Evolutionary conservation across 2,888 invertebrate species (phyloP).

Genomic region (Andricus curvator): DNA sequence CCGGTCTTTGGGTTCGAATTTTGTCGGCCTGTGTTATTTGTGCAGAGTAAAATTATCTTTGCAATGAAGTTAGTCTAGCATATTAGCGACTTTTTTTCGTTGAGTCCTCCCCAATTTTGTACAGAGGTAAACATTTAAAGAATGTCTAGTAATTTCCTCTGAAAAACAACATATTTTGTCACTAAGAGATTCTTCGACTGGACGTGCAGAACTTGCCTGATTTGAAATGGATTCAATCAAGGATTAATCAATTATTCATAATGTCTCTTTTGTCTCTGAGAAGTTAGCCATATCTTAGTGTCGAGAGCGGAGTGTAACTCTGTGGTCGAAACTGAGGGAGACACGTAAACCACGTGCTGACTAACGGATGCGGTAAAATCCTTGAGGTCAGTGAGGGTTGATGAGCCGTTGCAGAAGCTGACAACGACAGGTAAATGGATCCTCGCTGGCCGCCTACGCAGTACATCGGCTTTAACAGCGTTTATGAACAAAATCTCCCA

Average conservation of each 20-base stretch:
- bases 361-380: slow-evolving; percentile 28
- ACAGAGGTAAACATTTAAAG: too few species aligned
- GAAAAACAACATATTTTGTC: too few species aligned
- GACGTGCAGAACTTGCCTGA: too few species aligned
- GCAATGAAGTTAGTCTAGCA: too few species aligned
- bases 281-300: background rate
- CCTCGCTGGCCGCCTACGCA: background rate
- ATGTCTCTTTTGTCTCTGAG: background rate
- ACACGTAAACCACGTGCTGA: slow-evolving; percentile 17
- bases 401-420: slow-evolving; percentile 21
- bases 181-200: too few species aligned
- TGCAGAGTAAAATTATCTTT: too few species aligned
- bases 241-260: background rate
- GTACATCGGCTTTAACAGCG: background rate
- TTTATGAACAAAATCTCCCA: background rate
- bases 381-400: slow-evolving; percentile 1
- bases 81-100: too few species aligned
- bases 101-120: too few species aligned
- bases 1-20: too few species aligned
- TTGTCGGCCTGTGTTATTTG: too few species aligned
- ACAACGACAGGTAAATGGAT: slow-evolving; percentile 13
- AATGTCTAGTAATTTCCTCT: too few species aligned
- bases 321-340: background rate
- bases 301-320: background rate
- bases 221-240: too few species aligned